phyloP scores from a whole-genome alignment of 2,113 vertebrate species.

The Pogonocichla stellata region DNA sequence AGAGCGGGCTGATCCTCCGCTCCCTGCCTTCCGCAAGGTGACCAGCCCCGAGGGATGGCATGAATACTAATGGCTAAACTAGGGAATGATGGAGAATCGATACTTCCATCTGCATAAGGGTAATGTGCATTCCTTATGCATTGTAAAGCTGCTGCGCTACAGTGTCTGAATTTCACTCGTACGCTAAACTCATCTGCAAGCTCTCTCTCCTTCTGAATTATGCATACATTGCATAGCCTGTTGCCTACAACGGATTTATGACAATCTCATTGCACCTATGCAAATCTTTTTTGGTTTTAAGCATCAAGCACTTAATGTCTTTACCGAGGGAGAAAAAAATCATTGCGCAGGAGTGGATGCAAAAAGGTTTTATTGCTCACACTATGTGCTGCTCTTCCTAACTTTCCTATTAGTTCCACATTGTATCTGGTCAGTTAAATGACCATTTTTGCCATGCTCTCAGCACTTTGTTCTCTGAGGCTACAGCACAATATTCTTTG shows the following conservation, averaged over 20 bases:
- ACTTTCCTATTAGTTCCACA: background rate
- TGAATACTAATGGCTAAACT: conserved; percentile 13
- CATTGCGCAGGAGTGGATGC: background rate
- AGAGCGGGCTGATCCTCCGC: background rate
- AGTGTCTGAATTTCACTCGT: conserved; percentile 8
- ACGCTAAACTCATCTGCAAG: background rate
- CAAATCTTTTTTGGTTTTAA: conserved; percentile 56
- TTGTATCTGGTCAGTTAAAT: conserved; percentile 34
- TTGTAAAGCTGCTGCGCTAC: conserved; percentile 14
- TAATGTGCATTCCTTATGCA: background rate
- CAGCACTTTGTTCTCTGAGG: background rate
- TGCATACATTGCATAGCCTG: conserved; percentile 56
- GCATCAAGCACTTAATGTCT: conserved; percentile 38
- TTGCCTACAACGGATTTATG: conserved; percentile 61
- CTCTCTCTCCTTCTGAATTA: conserved; percentile 52
- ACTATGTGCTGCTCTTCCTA: background rate
- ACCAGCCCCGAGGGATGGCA: background rate
- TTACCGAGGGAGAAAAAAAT: conserved; percentile 34
- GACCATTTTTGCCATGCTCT: background rate
- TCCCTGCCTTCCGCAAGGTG: background rate
- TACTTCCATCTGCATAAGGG: conserved; percentile 42
- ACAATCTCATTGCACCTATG: conserved; percentile 54
- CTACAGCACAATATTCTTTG: background rate
- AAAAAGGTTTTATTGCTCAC: conserved; percentile 35
- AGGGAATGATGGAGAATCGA: conserved; percentile 14